Evolutionary conservation across 2,888 invertebrate genomes (phyloP).

Genomic region (Amiota minor): DNA sequence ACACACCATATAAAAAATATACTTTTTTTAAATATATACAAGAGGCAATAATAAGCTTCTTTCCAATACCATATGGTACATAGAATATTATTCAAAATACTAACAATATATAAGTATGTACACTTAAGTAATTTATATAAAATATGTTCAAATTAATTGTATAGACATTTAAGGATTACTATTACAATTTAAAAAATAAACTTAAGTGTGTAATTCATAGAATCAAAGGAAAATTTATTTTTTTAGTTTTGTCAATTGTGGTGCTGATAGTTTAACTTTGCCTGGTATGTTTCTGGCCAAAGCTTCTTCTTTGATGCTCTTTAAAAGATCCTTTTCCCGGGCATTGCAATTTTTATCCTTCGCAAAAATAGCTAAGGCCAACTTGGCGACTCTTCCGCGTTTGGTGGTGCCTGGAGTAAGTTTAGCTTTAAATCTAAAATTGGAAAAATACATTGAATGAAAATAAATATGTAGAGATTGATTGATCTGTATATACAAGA

Average conservation of each 20-base stretch:
- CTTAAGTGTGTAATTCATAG: no score
- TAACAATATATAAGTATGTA: no score
- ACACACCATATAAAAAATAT: no score
- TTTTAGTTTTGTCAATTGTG: slow-evolving; percentile 82
- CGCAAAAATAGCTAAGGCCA: slow-evolving; percentile 90
- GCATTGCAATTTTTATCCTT: slow-evolving; percentile 83
- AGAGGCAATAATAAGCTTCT: no score
- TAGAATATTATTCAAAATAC: no score
- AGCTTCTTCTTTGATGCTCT: slow-evolving; percentile 93
- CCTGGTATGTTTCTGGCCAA: slow-evolving; percentile 96
- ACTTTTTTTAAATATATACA: no score
- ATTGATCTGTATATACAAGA: neutral
- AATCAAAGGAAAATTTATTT: slow-evolving; percentile 72
- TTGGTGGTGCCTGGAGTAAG: slow-evolving; percentile 94
- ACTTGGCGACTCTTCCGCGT: slow-evolving; percentile 95
- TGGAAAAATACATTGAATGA: neutral
- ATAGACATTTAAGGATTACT: no score
- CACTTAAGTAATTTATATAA: no score
- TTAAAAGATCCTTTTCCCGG: slow-evolving; percentile 91
- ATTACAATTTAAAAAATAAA: no score
- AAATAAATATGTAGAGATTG: neutral
- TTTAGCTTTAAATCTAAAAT: slow-evolving; percentile 90
- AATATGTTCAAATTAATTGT: no score
- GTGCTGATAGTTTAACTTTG: slow-evolving; percentile 95
- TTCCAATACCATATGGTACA: no score